phyloP scores from a whole-genome alignment of 2,797 vertebrate genomes.

The Enteromius viviparus region DNA sequence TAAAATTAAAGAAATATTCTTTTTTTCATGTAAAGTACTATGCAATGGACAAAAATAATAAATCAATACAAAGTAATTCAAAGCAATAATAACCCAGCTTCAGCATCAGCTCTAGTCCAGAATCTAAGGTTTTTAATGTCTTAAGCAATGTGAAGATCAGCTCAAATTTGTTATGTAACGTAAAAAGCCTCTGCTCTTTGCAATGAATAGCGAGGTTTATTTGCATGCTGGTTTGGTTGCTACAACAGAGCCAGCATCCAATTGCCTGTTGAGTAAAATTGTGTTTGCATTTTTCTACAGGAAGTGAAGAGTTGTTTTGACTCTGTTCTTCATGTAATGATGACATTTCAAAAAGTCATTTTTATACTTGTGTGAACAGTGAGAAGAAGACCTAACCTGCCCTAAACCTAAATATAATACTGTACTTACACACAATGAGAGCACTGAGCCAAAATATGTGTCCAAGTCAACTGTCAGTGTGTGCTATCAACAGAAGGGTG shows the following conservation, averaged over 20 bases:
- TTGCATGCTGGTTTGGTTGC: slow-evolving; percentile 48
- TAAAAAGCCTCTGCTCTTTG: not conserved
- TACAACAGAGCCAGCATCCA: not conserved
- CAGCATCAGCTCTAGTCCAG: not conserved
- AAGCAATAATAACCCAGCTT: not conserved
- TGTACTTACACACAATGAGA: not conserved
- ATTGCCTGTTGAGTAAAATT: not conserved
- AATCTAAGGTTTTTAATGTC: not conserved
- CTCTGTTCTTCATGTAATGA: not conserved
- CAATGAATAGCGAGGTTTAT: slow-evolving; percentile 18
- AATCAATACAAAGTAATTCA: not conserved
- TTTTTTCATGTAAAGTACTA: not conserved
- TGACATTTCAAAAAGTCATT: not conserved
- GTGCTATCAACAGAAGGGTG: slow-evolving; percentile 32
- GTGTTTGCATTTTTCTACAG: not conserved
- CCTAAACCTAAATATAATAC: not conserved
- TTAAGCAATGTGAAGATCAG: not conserved
- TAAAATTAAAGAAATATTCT: not conserved
- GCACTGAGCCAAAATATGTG: slow-evolving; percentile 11
- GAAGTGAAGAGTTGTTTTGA: not conserved
- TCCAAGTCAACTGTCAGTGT: slow-evolving; percentile 16
- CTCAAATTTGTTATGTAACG: slow-evolving; percentile 29
- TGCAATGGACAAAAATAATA: not conserved
- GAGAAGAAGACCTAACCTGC: not conserved
- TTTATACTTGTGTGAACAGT: not conserved